A percentile compares a stretch with the other conserved stretches of the same genome.
Evolutionary conservation across 2,113 vertebrate genomes (phyloP).

Genomic region (Hippocampus barbouri): DNA sequence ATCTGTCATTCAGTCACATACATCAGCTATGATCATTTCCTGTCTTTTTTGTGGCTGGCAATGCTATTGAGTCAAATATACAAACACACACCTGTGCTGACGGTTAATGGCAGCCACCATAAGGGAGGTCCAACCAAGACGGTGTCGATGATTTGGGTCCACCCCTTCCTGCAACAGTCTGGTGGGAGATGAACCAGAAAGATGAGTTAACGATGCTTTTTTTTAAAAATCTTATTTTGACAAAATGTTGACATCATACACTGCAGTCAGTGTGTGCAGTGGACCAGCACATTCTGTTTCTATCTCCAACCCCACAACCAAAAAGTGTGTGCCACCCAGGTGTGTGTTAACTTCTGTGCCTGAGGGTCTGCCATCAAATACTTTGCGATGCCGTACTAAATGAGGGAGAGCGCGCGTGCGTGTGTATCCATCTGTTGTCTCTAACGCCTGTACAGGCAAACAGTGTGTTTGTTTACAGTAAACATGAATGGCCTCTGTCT

Average conservation of each 20-base stretch:
- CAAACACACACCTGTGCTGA: slow-evolving; percentile 78
- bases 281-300: slow-evolving; percentile 4
- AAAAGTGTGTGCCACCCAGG: slow-evolving; percentile 42
- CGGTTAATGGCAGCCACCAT: slow-evolving; percentile 92
- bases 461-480: slow-evolving; percentile 73
- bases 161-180: slow-evolving; percentile 81
- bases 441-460: slow-evolving; percentile 30
- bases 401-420: slow-evolving; percentile 2
- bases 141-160: slow-evolving; percentile 83
- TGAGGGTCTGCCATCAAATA: slow-evolving; percentile 44
- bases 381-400: slow-evolving; percentile 14
- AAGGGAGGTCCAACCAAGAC: slow-evolving; percentile 87
- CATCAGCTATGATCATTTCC: background rate
- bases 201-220: background rate
- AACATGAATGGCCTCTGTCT: slow-evolving; percentile 59
- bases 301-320: slow-evolving; percentile 18
- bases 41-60: background rate
- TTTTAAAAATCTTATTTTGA: background rate
- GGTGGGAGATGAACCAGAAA: slow-evolving; percentile 27
- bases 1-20: background rate
- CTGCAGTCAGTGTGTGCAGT: background rate
- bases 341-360: slow-evolving; percentile 48
- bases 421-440: slow-evolving; percentile 42
- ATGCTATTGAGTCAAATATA: background rate
- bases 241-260: no score